Evolutionary conservation across 2,888 invertebrate genomes (phyloP), one percentile per base, ranked within the genome.

Genomic region (Scelioninae gen. 1): DNA sequence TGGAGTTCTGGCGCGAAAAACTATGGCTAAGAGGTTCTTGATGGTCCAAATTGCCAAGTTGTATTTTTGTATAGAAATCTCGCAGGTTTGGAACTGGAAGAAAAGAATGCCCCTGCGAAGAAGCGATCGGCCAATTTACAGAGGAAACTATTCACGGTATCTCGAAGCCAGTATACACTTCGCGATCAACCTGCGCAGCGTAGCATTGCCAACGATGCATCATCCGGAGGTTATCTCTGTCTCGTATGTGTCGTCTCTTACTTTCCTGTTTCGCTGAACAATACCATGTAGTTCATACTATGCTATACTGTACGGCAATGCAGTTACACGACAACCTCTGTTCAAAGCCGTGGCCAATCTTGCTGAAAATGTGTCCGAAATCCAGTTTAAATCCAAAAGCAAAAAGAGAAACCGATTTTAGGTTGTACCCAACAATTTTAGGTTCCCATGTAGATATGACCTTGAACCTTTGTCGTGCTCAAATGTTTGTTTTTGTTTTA

Each of bases 171-270:
- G 32, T 29, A 49, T 51, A 38, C 68, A n/a, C n/a, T n/a, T 83
- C 53, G 83, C 88, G 88, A 88, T 88, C 87, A 84, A 86, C 84
- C 77, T 85, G 86, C 83, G 85, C 86, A 86, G 80, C 87, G 82
- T 84, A 85, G 84, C 88, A 87, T 88, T 85, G 86, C 86, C 79
- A 75, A 82, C 87, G 87, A 88, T 89, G 88, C 88, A 89, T 89
- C 89, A 89, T 89, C 88, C 88, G 71, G 83, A 77, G 74, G 75
- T 86, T 86, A 87, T 89, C 89, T 89, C 88, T 82, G 82, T 86
- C 84, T 78, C 83, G 85, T 81, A 88, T 89, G 89, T 86, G 78
- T 71, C 56, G 71, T 87, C 86, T 88, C 87, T 87, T 81, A 83
- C 84, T 86, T 79, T 76, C 74, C 75, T 78, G 81, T 85, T 84